Evolutionary conservation across 1,140 invertebrate genomes (phyloP), one percentile per base, ranked within the genome.

Genomic region (Pemphigus obesinymphae): DNA sequence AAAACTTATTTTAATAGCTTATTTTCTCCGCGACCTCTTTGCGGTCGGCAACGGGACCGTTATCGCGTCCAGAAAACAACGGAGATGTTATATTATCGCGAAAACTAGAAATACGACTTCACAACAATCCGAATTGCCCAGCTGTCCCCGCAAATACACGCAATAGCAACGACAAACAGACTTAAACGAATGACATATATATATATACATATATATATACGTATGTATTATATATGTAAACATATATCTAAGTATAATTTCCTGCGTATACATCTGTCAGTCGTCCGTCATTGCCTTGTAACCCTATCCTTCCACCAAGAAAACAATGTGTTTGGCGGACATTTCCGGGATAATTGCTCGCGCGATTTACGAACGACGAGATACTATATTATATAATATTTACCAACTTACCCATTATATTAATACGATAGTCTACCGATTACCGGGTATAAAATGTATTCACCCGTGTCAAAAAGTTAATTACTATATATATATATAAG

Each of bases 391-490:
- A n/a, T n/a, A n/a, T n/a, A n/a, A n/a, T n/a, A n/a, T n/a, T n/a
- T n/a, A 17, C 3, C 13, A 26, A 55, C 23, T 6, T 26, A 17
- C n/a, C n/a, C n/a, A n/a, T n/a, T n/a, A n/a, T n/a, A n/a, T n/a
- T n/a, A n/a, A n/a, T 68, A 68, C 63, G 37, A 37, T 37, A 11
- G 63, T 68, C n/a, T 68, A 40, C 63, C 34, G 29, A 34, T n/a
- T n/a, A n/a, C n/a, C n/a, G n/a, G n/a, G n/a, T n/a, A n/a, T n/a
- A n/a, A n/a, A n/a, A n/a, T n/a, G n/a, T n/a, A n/a, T n/a, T n/a
- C n/a, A 68, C 63, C 63, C 63, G 63, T 68, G 63, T 68, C 63
- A 68, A 68, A 68, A 68, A 68, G 63, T 37, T 68, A 37, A 68
- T 68, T 68, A 68, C 20, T 37, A 10, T n/a, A n/a, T n/a, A n/a